A percentile compares a stretch with the other conserved stretches of the same genome.
Conservation (phyloP, 2,888 invertebrate genomes). For the Apodemia hepburni region DNA sequence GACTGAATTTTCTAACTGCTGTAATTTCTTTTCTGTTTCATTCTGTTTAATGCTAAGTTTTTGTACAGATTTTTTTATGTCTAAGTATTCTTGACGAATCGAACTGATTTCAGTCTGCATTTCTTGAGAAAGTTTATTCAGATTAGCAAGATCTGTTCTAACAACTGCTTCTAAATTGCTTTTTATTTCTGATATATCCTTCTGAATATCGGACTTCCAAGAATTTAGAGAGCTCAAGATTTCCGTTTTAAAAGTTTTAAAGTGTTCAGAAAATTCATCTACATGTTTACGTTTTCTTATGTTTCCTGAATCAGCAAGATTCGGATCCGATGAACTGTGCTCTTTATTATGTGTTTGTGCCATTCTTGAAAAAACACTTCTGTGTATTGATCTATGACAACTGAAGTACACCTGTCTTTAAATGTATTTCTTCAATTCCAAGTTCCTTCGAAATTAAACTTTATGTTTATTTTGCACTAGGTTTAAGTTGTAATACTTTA, state of each 20-base stretch:
- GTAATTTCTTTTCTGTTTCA: not conserved
- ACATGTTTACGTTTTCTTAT: not conserved
- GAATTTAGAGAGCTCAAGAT: too few relatives aligned
- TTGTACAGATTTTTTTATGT: too few relatives aligned
- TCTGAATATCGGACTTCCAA: too few relatives aligned
- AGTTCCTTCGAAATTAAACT: not conserved
- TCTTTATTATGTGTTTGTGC: not conserved
- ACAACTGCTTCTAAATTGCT: too few relatives aligned
- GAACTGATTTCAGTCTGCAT: too few relatives aligned
- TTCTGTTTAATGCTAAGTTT: not conserved
- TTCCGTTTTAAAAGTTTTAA: too few relatives aligned
- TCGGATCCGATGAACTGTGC: not conserved
- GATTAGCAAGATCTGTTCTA: too few relatives aligned
- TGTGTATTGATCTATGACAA: not conserved
- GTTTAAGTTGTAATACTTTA: too few relatives aligned
- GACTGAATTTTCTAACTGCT: too few relatives aligned
- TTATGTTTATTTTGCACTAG: not conserved
- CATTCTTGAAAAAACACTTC: not conserved
- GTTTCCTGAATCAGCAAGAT: not conserved
- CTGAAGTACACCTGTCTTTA: not conserved
- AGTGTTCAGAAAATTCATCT: not conserved
- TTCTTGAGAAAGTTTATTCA: too few relatives aligned
- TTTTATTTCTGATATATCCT: too few relatives aligned
- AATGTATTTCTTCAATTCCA: not conserved
- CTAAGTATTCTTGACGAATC: too few relatives aligned